phyloP scores from a whole-genome alignment of 1,140 invertebrate genomes.

The Apis cerana region DNA sequence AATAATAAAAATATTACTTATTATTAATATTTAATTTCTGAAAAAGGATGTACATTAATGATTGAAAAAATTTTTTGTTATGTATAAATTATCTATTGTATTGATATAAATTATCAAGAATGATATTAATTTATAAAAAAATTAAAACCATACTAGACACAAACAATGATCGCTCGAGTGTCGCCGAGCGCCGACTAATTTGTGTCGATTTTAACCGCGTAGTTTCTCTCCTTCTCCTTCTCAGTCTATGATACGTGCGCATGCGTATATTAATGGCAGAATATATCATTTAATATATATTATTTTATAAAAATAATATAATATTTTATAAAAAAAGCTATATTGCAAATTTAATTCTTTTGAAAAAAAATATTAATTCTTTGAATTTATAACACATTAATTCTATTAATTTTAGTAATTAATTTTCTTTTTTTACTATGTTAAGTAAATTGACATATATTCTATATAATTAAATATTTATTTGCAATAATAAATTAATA shows the following conservation, averaged over 20 bases:
- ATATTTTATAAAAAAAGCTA: too few species aligned
- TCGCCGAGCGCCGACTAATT: slow-evolving; percentile 3
- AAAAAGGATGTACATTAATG: neutral
- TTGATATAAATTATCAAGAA: neutral
- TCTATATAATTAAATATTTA: too few species aligned
- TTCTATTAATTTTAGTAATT: too few species aligned
- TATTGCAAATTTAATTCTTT: too few species aligned
- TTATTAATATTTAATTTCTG: neutral
- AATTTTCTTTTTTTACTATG: too few species aligned
- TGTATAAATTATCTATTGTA: neutral
- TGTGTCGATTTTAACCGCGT: neutral
- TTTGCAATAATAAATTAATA: neutral
- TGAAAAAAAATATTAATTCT: too few species aligned
- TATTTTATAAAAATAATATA: too few species aligned
- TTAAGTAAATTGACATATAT: too few species aligned
- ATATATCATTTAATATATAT: too few species aligned
- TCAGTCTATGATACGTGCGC: neutral
- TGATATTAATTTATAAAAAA: too few species aligned
- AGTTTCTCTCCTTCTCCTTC: neutral
- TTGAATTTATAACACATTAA: too few species aligned
- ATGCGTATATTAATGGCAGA: neutral
- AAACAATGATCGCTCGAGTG: neutral
- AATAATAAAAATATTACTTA: neutral
- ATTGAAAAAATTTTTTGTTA: neutral
- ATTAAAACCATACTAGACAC: neutral